Percentiles rank a stretch among this genome's conserved stretches.
Evolutionary conservation across 2,797 vertebrate species (phyloP).

Genomic region (Limosa lapponica): DNA sequence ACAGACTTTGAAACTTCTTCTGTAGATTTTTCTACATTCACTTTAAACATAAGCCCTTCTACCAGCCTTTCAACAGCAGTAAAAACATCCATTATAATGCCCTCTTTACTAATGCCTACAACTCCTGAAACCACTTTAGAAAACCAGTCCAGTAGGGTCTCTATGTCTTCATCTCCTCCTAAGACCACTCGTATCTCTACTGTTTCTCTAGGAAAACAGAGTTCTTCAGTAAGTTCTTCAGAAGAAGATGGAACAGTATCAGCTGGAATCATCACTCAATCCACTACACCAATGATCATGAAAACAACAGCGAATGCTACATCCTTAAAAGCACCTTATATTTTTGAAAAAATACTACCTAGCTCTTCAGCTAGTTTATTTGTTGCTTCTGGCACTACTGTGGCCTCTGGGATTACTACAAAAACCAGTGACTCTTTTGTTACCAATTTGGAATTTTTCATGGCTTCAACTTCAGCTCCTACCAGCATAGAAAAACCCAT

Average conservation of each 20-base stretch:
- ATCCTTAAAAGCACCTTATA: conserved; percentile 3
- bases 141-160: not conserved
- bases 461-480: conserved; percentile 30
- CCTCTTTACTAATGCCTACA: not conserved
- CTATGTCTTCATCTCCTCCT: not conserved
- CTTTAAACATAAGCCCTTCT: not conserved
- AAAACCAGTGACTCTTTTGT: conserved; percentile 28
- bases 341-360: conserved; percentile 19
- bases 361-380: conserved; percentile 36
- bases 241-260: conserved; percentile 23
- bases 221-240: conserved; percentile 10
- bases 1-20: not conserved
- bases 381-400: not conserved
- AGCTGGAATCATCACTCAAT: not conserved
- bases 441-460: not conserved
- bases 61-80: not conserved
- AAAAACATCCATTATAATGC: not conserved
- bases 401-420: not conserved
- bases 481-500: not conserved
- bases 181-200: not conserved
- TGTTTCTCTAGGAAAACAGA: conserved; percentile 54
- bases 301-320: conserved; percentile 29
- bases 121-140: not conserved
- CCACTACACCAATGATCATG: not conserved
- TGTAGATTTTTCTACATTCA: not conserved